Conservation (phyloP, 2,888 invertebrate species). For the Platynereis dumerilii region DNA sequence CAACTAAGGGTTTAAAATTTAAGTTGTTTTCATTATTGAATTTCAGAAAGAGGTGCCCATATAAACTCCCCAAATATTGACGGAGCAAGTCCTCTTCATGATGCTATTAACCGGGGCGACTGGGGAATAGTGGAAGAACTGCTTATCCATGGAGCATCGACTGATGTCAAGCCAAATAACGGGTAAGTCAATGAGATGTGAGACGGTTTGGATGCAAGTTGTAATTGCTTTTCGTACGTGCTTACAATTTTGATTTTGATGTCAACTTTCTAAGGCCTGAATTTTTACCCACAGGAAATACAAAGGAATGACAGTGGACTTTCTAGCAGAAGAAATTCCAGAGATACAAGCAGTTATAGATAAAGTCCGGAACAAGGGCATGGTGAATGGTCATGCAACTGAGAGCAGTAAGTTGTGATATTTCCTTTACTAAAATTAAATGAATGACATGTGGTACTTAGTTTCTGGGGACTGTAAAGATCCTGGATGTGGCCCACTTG, state of each 20-base stretch:
- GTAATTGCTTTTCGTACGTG: no score
- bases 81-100: slow-evolving; percentile 71
- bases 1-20: no score
- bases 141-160: slow-evolving; percentile 69
- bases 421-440: no score
- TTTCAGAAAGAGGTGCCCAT: slow-evolving; percentile 69
- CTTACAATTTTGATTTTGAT: no score
- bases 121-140: slow-evolving; percentile 67
- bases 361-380: slow-evolving; percentile 1
- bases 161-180: slow-evolving; percentile 11
- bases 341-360: slow-evolving; percentile 53
- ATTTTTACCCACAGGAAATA: slow-evolving; percentile 55
- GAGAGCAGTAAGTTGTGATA: not conserved
- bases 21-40: no score
- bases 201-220: not conserved
- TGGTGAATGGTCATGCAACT: slow-evolving; percentile 10
- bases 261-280: no score
- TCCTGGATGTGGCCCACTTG: no score
- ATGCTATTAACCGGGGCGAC: slow-evolving; percentile 70
- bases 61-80: slow-evolving; percentile 69
- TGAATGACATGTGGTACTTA: no score
- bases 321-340: slow-evolving; percentile 61
- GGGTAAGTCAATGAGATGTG: no score
- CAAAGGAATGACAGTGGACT: slow-evolving; percentile 61
- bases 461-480: no score